Base-by-base conservation (phyloP, 2,888 invertebrate species). In the Lasioglossum oenotherae region DNA sequence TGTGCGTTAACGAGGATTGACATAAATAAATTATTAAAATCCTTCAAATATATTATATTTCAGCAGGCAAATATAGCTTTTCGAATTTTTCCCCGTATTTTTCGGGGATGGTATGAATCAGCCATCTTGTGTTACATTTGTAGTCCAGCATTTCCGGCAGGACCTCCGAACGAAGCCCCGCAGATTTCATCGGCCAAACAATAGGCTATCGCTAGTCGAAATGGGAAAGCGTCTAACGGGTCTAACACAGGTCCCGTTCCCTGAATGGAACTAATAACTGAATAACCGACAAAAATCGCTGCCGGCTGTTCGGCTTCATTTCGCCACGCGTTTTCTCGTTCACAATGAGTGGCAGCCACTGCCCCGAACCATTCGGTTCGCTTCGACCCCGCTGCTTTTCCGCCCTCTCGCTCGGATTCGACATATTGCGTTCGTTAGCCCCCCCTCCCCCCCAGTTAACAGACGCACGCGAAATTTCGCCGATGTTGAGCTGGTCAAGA, bases 211-310 rank as follows among this genome's bases (percentile, higher is more conserved):
- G 81, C 49, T 74, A 71, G 81, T 81, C 74, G 78, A 86, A 81
- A 87, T 75, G 80, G 74, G 76, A 81, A 69, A 80, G 60, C 83
- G 74, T 87, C 87, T 90, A 87, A 78, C 75, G 75, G 86, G 73
- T 84, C 57, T 85, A 89, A 88, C 85, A 86, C 84, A 78, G 80
- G 64, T 49, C 23, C 71, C 71, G 85, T 79, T 86, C 83, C 76
- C 88, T 90, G 93, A 93, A 93, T 92, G 91, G 89, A 92, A 92
- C 93, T 93, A 92, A 93, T 93, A 93, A 93, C 93, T 91, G 93
- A 91, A 93, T 92, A 92, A 92, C 93, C 87, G 92, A 92, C 92
- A 93, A 93, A 93, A 93, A 93, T 92, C 89, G 92, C 93, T 93
- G 88, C 91, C 89, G 93, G 93, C 92, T 92, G 93, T 92, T 91